Conservation (phyloP, 2,797 vertebrate genomes). For the Telmatherina bonti region DNA sequence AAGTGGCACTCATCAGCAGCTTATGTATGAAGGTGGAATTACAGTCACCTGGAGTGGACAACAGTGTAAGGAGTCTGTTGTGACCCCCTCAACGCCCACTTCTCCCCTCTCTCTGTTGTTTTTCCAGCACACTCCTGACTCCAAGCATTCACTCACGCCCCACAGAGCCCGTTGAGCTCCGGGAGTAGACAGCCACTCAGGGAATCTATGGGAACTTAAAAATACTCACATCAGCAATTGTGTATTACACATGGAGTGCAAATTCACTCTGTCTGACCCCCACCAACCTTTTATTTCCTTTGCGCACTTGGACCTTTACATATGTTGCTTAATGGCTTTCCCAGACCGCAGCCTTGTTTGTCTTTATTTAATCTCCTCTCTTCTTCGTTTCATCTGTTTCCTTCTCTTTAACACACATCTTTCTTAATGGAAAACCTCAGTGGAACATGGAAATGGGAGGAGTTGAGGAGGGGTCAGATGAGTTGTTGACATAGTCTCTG, state of each 20-base stretch:
- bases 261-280: slow-evolving; percentile 34
- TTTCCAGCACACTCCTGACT: slow-evolving; percentile 55
- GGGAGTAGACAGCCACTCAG: slow-evolving; percentile 72
- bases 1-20: slow-evolving; percentile 28
- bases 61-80: slow-evolving; percentile 15
- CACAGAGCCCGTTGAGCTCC: slow-evolving; percentile 65
- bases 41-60: slow-evolving; percentile 25
- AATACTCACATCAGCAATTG: slow-evolving; percentile 77
- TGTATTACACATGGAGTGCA: slow-evolving; percentile 44
- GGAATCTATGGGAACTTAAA: slow-evolving; percentile 78
- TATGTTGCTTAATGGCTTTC: slow-evolving; percentile 72
- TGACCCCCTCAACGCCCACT: slow-evolving; percentile 33
- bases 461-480: slow-evolving; percentile 18
- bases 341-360: slow-evolving; percentile 67
- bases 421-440: slow-evolving; percentile 51
- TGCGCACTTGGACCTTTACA: slow-evolving; percentile 58
- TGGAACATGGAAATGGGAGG: slow-evolving; percentile 11
- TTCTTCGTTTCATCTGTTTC: slow-evolving; percentile 34
- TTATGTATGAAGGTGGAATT: slow-evolving; percentile 39
- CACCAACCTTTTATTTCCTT: slow-evolving; percentile 65
- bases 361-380: slow-evolving; percentile 66
- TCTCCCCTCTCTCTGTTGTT: slow-evolving; percentile 52
- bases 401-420: slow-evolving; percentile 49
- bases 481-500: slow-evolving; percentile 50
- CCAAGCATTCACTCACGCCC: slow-evolving; percentile 66